These are phyloP conservation scores for Lasiommata megera DNA, from an alignment of 2,888 invertebrate genomes.

Conservation along the genomic window DNA sequence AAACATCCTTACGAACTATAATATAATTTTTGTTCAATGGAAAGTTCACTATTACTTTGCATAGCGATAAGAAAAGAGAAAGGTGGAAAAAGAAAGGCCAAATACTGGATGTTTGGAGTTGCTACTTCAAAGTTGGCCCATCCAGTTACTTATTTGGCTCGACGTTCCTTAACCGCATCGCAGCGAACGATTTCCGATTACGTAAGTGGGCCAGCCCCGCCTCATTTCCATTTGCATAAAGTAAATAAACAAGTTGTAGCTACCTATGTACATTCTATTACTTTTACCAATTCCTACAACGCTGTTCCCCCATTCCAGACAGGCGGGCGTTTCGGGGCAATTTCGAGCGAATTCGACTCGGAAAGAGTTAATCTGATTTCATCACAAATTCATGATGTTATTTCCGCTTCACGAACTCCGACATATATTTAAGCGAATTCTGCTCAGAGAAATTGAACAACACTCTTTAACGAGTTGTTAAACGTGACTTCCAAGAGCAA, in stretches of 20 bases:
- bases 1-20: too few relatives aligned
- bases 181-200: too few relatives aligned
- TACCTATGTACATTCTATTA: slow-evolving; percentile 1
- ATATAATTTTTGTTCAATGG: too few relatives aligned
- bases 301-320: neutral
- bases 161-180: too few relatives aligned
- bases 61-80: too few relatives aligned
- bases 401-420: slow-evolving; percentile 23
- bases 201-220: too few relatives aligned
- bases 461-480: neutral
- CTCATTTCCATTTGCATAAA: neutral
- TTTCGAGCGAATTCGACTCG: slow-evolving; percentile 22
- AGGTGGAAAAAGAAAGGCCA: too few relatives aligned
- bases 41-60: too few relatives aligned
- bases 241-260: slow-evolving; percentile 4
- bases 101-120: too few relatives aligned
- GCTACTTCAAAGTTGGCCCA: too few relatives aligned
- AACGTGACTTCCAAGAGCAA: neutral
- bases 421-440: slow-evolving; percentile 9
- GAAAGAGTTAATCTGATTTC: slow-evolving; percentile 41
- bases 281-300: neutral
- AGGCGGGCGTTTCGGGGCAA: slow-evolving; percentile 7
- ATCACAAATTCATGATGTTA: slow-evolving; percentile 40
- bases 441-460: neutral
- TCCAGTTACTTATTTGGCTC: too few relatives aligned